Conservation (phyloP, 1,140 invertebrate genomes). For the Sarcophaga peregrina region DNA sequence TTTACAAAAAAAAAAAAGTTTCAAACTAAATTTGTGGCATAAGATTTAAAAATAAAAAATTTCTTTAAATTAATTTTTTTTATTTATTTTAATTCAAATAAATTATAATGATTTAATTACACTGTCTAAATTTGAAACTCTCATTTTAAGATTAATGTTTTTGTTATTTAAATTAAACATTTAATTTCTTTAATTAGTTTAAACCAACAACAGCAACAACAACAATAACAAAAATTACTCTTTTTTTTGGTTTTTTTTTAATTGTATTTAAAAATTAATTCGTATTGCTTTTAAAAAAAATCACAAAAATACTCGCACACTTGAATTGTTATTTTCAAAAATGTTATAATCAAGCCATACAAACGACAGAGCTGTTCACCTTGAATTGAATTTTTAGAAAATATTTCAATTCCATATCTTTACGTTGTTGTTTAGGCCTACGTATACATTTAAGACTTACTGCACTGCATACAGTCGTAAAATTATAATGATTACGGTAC, state of each 20-base stretch:
- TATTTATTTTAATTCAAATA: not conserved
- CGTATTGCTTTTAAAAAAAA: not conserved
- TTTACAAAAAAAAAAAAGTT: not conserved
- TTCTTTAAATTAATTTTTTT: too few species aligned
- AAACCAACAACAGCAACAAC: not conserved
- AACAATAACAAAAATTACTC: not conserved
- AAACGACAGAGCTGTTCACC: slow-evolving; percentile 33
- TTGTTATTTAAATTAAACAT: not conserved
- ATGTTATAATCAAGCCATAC: not conserved
- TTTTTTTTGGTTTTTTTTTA: slow-evolving; percentile 18
- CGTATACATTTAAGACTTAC: too few species aligned
- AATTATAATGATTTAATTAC: slow-evolving; percentile 11
- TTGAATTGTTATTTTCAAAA: not conserved
- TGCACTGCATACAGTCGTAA: too few species aligned
- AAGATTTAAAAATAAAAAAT: too few species aligned
- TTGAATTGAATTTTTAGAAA: slow-evolving; percentile 24
- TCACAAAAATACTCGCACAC: not conserved
- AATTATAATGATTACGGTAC: too few species aligned
- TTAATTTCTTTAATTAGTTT: slow-evolving; percentile 8
- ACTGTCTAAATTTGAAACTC: not conserved
- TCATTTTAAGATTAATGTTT: not conserved
- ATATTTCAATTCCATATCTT: not conserved
- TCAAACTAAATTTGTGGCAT: not conserved
- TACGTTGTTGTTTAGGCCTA: too few species aligned
- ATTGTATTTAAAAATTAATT: not conserved